Evolutionary conservation across 2,113 vertebrate species (phyloP), one percentile per base, ranked within the genome.

Genomic region (Thamnaconus septentrionalis): DNA sequence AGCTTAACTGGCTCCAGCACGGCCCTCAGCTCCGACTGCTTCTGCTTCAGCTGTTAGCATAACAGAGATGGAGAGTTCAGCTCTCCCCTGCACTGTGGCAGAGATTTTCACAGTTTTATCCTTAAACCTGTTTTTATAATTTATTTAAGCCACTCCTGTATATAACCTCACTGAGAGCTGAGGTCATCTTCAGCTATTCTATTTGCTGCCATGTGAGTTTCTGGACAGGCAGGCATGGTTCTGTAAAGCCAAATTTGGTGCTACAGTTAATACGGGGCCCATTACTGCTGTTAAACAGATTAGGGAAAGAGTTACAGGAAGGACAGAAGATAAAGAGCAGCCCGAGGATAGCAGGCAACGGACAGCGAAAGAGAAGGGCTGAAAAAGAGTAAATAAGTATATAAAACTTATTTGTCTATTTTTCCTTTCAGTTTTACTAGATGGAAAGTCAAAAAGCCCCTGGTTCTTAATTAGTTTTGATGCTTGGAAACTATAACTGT

Each of bases 381-480:
- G 18, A 31, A 31, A 31, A 31, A 31, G 18, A 31, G 18, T 31
- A 31, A 31, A 31, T 31, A 31, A 31, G 18, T 31, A 31, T 31
- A 2, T 31, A 31, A 31, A 31, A 31, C 80, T 64, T 77, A 46
- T 56, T 55, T 51, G 41, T 45, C n/a, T 18, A 5, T 6, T 47
- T 50, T 60, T 66, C 40, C 41, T 5, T 31, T 44, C 2, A 1
- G 57, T 61, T 54, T 49, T 43, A 31, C 18, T 31, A 7, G 5
- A 6, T 45, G 44, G 44, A 6, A 45, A 45, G 62, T 54, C 69
- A 59, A 71, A 71, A 69, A 62, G 75, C 56, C 58, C 59, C 18
- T 31, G 18, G 1, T 65, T 69, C 66, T 79, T 79, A 41, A 46
- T 53, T 61, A n/a, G 0, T 41, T 66, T 71, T 80, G 66, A 48